A percentile compares a stretch with the other conserved stretches of the same genome.
These are phyloP conservation scores for Eustalomyia histrio DNA, from an alignment of 2,888 invertebrate genomes.

Conservation along the genomic window DNA sequence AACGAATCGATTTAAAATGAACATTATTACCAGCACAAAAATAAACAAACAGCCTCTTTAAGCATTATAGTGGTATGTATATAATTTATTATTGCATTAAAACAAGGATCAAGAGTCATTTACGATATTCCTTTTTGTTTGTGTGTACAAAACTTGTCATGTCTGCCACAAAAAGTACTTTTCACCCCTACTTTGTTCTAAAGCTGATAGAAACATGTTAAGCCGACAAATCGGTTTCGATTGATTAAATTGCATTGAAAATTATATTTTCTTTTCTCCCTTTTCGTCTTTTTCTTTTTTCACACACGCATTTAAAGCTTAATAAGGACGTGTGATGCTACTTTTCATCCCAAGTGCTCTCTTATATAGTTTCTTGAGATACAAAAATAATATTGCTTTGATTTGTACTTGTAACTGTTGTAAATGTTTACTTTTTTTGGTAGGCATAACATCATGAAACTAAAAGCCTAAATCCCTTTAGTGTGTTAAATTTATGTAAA, in stretches of 20 bases:
- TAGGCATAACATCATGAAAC: conserved; percentile 61
- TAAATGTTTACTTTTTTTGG: conserved; percentile 9
- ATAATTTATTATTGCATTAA: conserved; percentile 63
- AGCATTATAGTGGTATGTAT: conserved; percentile 23
- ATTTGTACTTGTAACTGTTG: conserved; percentile 45
- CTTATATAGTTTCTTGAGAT: conserved; percentile 11
- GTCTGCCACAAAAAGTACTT: background rate
- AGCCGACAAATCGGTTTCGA: conserved; percentile 79
- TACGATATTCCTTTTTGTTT: conserved; percentile 25
- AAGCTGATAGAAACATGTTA: conserved; percentile 72
- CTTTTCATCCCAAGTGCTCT: background rate
- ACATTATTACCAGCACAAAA: conserved; percentile 45
- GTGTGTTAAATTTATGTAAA: conserved; percentile 71
- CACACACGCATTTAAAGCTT: conserved; percentile 58
- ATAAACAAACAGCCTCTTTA: conserved; percentile 56
- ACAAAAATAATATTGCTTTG: conserved; percentile 16
- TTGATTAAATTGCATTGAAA: conserved; percentile 76
- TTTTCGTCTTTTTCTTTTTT: conserved; percentile 20
- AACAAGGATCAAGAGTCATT: conserved; percentile 62
- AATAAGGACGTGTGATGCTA: conserved; percentile 23
- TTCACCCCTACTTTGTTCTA: conserved; percentile 28
- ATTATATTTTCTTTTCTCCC: conserved; percentile 41
- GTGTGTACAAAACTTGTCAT: background rate
- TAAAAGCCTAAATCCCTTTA: conserved; percentile 68
- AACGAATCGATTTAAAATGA: conserved; percentile 31